Evolutionary conservation across 1,140 invertebrate species (phyloP).

Genomic region (Amyelois transitella): DNA sequence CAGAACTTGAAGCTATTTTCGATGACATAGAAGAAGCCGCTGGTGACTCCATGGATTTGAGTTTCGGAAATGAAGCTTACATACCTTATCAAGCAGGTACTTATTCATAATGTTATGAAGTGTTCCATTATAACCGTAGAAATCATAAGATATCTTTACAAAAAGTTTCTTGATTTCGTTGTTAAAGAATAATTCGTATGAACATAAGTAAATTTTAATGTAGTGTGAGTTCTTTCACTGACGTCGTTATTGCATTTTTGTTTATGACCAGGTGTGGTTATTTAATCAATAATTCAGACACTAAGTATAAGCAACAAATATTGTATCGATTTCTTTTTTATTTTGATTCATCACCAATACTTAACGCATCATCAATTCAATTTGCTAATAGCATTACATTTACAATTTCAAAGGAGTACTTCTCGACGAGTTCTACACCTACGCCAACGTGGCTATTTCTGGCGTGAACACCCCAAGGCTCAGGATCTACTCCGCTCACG

Average conservation of each 20-base stretch:
- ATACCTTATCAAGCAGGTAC: conserved; percentile 8
- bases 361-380: not conserved
- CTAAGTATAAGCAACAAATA: too few relatives aligned
- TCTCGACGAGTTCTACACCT: conserved; percentile 21
- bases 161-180: not conserved
- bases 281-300: not conserved
- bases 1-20: not conserved
- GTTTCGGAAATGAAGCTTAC: conserved; percentile 13
- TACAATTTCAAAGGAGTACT: conserved; percentile 19
- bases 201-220: not conserved
- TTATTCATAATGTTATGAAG: too few relatives aligned
- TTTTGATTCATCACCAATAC: not conserved
- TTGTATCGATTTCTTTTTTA: not conserved
- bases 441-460: conserved; percentile 2
- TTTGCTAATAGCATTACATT: too few relatives aligned
- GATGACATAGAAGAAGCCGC: conserved; percentile 9
- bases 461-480: conserved; percentile 13
- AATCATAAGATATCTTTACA: not conserved
- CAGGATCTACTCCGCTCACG: conserved; percentile 26
- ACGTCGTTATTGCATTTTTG: too few relatives aligned
- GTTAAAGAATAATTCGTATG: not conserved
- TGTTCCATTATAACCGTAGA: too few relatives aligned
- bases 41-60: conserved; percentile 2
- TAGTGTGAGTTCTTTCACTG: not conserved
- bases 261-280: too few relatives aligned